Percentiles rank a stretch among this genome's conserved stretches.
Evolutionary conservation across 2,113 vertebrate species (phyloP).

Genomic region (Zootoca vivipara): DNA sequence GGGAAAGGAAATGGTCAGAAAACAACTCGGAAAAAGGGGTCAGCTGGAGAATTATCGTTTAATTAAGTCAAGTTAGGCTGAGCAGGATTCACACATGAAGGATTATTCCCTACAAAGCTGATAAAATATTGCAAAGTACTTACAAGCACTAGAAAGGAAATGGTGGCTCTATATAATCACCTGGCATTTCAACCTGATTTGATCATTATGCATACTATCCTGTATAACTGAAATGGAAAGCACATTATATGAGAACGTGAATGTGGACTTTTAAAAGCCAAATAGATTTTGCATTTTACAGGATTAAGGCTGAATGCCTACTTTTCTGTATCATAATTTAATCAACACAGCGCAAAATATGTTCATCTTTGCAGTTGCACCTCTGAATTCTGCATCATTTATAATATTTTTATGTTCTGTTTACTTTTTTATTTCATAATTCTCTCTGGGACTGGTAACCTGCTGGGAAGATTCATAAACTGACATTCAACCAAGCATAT

Average conservation of each 20-base stretch:
- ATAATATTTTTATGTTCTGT: neutral
- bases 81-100: constrained; percentile 61
- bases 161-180: constrained; percentile 22
- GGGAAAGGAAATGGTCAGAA: constrained; percentile 56
- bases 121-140: constrained; percentile 57
- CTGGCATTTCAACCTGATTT: constrained; percentile 18
- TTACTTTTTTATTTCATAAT: neutral
- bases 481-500: neutral
- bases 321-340: neutral
- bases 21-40: neutral
- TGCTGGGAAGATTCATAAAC: neutral
- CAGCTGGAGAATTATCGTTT: constrained; percentile 66
- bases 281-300: neutral
- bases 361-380: neutral
- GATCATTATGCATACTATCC: constrained; percentile 19
- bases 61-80: constrained; percentile 60
- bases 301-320: neutral
- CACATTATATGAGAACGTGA: neutral
- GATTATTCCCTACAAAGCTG: constrained; percentile 55
- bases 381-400: neutral
- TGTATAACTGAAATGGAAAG: neutral
- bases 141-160: constrained; percentile 52
- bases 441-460: neutral
- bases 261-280: neutral
- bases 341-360: neutral